These are phyloP conservation scores for Kradibia gibbosae DNA, from an alignment of 1,140 invertebrate genomes.

Conservation along the genomic window DNA sequence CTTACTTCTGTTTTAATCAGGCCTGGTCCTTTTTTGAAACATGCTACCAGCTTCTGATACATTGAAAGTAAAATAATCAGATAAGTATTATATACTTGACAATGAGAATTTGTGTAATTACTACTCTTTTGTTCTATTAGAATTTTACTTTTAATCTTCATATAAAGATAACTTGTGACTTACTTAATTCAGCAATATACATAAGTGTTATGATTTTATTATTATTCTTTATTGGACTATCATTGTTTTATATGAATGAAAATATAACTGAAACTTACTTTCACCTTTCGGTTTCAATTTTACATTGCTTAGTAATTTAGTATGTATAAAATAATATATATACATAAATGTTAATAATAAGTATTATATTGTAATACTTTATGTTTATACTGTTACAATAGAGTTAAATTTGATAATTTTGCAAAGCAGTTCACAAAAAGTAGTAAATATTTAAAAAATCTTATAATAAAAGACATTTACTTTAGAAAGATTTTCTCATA, in stretches of 20 bases:
- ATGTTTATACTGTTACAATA: too few relatives aligned
- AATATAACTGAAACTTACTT: too few relatives aligned
- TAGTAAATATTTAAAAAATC: too few relatives aligned
- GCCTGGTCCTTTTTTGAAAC: background rate
- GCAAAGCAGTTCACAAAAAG: too few relatives aligned
- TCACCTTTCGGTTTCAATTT: too few relatives aligned
- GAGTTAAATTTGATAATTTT: too few relatives aligned
- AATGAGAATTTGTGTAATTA: constrained; percentile 32
- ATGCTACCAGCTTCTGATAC: constrained; percentile 12
- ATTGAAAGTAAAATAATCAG: constrained; percentile 25
- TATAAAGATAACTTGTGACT: constrained; percentile 23
- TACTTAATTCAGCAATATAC: constrained; percentile 6
- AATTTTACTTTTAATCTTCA: constrained; percentile 32
- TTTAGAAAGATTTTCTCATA: too few relatives aligned
- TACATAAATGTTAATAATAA: too few relatives aligned
- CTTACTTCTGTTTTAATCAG: constrained; percentile 31
- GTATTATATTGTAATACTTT: too few relatives aligned
- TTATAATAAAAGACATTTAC: too few relatives aligned
- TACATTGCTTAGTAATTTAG: too few relatives aligned
- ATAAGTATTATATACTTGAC: constrained; percentile 4
- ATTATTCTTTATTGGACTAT: background rate
- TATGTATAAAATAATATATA: too few relatives aligned
- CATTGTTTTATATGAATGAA: constrained; percentile 26
- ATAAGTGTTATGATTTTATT: background rate
- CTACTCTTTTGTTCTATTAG: constrained; percentile 30